phyloP scores from a whole-genome alignment of 2,888 invertebrate species.

The Tenthredo notha region DNA sequence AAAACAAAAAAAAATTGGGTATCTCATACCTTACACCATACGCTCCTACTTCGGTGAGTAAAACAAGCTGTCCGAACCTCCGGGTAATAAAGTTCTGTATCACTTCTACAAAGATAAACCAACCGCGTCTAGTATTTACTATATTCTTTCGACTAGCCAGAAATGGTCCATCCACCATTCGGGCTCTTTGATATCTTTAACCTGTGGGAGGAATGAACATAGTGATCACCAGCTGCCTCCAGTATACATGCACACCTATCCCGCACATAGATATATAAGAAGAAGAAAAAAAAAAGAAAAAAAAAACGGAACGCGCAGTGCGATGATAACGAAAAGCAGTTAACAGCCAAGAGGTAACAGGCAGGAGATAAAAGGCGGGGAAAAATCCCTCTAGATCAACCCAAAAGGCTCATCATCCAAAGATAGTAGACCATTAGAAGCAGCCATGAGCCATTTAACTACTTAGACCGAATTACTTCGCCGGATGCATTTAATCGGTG shows the following conservation, averaged over 20 bases:
- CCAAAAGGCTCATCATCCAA: slow-evolving; percentile 1
- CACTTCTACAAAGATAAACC: slow-evolving; percentile 34
- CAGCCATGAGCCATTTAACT: slow-evolving; percentile 47
- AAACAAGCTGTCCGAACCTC: slow-evolving; percentile 26
- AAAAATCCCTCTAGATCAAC: background rate
- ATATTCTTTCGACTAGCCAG: background rate
- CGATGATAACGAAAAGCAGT: slow-evolving; percentile 35
- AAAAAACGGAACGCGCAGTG: background rate
- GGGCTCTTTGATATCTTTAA: slow-evolving; percentile 9
- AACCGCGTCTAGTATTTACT: background rate
- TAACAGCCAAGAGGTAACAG: slow-evolving; percentile 43
- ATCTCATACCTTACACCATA: background rate
- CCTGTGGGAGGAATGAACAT: slow-evolving; percentile 13
- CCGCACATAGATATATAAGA: background rate
- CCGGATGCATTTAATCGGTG: slow-evolving; percentile 18
- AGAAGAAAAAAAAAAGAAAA: too few species aligned
- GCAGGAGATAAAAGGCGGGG: slow-evolving; percentile 21
- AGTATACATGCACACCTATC: background rate
- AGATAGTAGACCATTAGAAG: slow-evolving; percentile 45
- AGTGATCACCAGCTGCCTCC: background rate
- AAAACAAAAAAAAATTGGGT: too few species aligned
- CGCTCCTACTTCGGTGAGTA: slow-evolving; percentile 43
- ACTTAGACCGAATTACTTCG: slow-evolving; percentile 39
- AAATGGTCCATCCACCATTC: slow-evolving; percentile 16
- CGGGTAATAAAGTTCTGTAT: slow-evolving; percentile 48